Base-by-base conservation (phyloP, 2,888 invertebrate genomes). In the Xylota segnis region DNA sequence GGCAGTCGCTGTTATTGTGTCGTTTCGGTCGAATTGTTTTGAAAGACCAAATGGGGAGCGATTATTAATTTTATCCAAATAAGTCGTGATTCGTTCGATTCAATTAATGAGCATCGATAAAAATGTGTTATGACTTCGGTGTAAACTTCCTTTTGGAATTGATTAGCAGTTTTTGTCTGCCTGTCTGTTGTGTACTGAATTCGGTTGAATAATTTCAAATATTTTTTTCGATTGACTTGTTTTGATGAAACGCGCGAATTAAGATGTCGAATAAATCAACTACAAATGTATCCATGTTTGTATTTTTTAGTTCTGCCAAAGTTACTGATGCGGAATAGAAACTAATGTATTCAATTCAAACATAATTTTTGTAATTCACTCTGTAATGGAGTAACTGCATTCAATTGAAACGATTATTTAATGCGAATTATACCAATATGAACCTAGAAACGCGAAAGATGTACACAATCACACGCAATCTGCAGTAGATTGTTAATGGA, bases 51-150 rank as follows among this genome's bases (percentile, higher is more conserved):
- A 70, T 63, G 70, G 82, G 27, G 34, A 40, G 37, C 27, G 61
- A 70, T 76, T 70, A 63, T 71, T 82, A 76, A 71, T 65, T 65
- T 71, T 34, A 65, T 71, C 76, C 63, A 43, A 82, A 77, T 71
- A 56, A 54, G 54, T 75, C 61, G 52, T 70, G 61, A 43, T n/a
- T 32, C 29, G 40, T 43, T 54, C 32, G 43, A 71, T 56, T 56
- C 59, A 77, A 77, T 82, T 71, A 77, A 77, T 52, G 40, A 70
- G 56, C 9, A 18, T 14, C 43, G 47, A 70, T 68, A 50, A 43
- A 52, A 59, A 70, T 68, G 68, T 70, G 68, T 58, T 63, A 18
- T 34, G 70, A 63, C 12, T 63, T 54, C 4, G 16, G 45, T 14
- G 54, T 75, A 70, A 47, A 56, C 68, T 61, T 72, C 29, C 54